Percentiles rank a stretch among this genome's conserved stretches.
Conservation (phyloP, 2,113 vertebrate species). For the Pogona vitticeps region DNA sequence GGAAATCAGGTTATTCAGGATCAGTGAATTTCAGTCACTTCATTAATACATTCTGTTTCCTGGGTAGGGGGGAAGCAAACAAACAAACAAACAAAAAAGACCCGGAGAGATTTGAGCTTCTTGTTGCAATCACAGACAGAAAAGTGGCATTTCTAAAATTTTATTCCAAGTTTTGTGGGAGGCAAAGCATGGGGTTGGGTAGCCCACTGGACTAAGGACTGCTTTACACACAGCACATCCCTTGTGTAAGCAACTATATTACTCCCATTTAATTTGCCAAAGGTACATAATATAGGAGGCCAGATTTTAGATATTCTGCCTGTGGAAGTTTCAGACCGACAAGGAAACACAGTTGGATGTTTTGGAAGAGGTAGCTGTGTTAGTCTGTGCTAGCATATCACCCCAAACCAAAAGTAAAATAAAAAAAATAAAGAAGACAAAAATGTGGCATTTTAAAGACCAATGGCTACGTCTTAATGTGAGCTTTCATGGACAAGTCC, state of each 20-base stretch:
- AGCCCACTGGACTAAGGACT: background rate
- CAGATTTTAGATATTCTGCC: background rate
- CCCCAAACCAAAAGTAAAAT: too few species aligned
- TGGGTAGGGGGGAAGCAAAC: too few species aligned
- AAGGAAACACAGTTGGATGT: background rate
- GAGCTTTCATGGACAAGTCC: too few species aligned
- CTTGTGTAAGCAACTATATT: background rate
- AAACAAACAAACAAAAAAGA: too few species aligned
- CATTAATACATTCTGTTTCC: conserved; percentile 23
- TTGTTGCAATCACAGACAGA: background rate
- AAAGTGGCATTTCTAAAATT: background rate
- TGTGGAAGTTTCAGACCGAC: background rate
- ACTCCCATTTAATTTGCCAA: background rate
- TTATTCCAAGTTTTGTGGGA: background rate
- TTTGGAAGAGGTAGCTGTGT: too few species aligned
- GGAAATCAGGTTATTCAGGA: conserved; percentile 18
- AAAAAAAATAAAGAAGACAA: too few species aligned
- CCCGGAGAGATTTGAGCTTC: background rate
- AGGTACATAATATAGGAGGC: background rate
- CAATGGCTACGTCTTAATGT: too few species aligned
- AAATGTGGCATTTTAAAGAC: too few species aligned
- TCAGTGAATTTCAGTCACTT: conserved; percentile 22
- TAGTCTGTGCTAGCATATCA: too few species aligned
- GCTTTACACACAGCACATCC: background rate
- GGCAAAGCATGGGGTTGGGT: background rate